phyloP scores from a whole-genome alignment of 2,888 invertebrate genomes.

The Candidula unifasciata region DNA sequence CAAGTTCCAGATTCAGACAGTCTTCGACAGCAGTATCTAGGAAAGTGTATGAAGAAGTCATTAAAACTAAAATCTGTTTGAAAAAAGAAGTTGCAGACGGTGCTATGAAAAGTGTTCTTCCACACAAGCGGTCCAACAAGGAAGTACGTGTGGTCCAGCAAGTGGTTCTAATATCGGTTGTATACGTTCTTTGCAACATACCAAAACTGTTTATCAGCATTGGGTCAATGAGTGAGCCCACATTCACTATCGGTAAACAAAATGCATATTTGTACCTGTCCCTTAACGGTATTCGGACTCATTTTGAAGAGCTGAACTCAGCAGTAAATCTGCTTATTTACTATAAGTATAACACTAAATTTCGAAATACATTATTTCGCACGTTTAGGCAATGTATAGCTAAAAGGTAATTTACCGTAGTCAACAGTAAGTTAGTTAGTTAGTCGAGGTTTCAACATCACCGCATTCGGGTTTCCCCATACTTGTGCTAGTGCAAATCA shows the following conservation, averaged over 20 bases:
- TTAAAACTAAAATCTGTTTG: too few relatives aligned
- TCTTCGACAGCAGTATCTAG: not conserved
- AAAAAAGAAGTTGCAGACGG: not conserved
- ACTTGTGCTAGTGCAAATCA: too few relatives aligned
- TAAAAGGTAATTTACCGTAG: too few relatives aligned
- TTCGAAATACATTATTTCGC: not conserved
- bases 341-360: conserved; percentile 23
- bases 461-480: too few relatives aligned
- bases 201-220: conserved; percentile 3
- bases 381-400: too few relatives aligned
- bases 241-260: not conserved
- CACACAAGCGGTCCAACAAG: not conserved
- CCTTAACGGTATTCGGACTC: not conserved
- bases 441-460: too few relatives aligned
- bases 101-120: too few relatives aligned
- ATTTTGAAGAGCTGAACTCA: not conserved
- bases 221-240: not conserved
- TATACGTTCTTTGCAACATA: not conserved
- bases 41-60: not conserved
- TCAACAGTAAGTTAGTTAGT: too few relatives aligned
- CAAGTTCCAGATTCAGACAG: conserved; percentile 23
- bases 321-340: not conserved
- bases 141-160: conserved; percentile 13
- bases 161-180: conserved; percentile 17
- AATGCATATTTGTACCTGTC: not conserved